These are phyloP conservation scores for Phasia obesa DNA, from an alignment of 2,888 invertebrate species.

Conservation along the genomic window DNA sequence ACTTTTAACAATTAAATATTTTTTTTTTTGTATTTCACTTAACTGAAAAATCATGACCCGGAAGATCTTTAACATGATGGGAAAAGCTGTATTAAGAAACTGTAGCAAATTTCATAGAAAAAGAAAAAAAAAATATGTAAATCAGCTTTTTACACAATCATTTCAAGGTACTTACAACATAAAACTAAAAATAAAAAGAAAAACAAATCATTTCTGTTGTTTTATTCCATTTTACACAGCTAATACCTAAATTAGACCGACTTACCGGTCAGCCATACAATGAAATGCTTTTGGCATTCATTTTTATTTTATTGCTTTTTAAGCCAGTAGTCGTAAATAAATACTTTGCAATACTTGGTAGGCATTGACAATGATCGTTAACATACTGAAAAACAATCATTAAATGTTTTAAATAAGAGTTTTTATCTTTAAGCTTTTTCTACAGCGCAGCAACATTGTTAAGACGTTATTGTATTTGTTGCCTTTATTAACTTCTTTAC, in stretches of 20 bases:
- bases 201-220: constrained; percentile 8
- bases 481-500: neutral
- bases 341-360: constrained; percentile 15
- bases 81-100: neutral
- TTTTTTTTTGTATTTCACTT: constrained; percentile 1
- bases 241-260: constrained; percentile 15
- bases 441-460: too few species aligned
- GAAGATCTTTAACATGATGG: constrained; percentile 42
- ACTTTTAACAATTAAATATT: too few species aligned
- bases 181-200: constrained; percentile 19
- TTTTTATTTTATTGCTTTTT: constrained; percentile 1
- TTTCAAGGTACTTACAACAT: constrained; percentile 40
- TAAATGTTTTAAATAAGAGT: constrained; percentile 5
- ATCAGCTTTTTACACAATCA: constrained; percentile 28
- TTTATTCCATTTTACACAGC: constrained; percentile 10
- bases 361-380: constrained; percentile 62
- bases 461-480: neutral
- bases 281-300: constrained; percentile 30
- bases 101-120: neutral
- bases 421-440: neutral
- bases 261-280: constrained; percentile 18
- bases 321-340: neutral
- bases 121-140: constrained; percentile 14
- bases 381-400: constrained; percentile 9
- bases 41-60: constrained; percentile 63